A percentile compares a stretch with the other conserved stretches of the same genome.
These are phyloP conservation scores for Pygoscelis adeliae DNA, from an alignment of 2,113 vertebrate species.

Conservation along the genomic window DNA sequence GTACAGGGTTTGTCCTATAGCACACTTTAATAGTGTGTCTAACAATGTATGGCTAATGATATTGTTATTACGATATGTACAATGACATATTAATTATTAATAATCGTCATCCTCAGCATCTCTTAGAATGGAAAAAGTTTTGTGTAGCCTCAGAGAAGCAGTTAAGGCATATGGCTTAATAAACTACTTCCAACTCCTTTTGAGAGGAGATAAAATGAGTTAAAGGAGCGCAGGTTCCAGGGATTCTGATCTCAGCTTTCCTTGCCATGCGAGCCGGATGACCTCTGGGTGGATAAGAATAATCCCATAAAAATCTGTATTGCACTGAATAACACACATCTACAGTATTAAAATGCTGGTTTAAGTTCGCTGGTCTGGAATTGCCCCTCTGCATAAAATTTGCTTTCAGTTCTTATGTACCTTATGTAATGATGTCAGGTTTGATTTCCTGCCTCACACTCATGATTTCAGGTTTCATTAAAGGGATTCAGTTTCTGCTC, in stretches of 20 bases:
- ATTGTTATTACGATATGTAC: background rate
- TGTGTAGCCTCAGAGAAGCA: background rate
- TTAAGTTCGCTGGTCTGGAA: background rate
- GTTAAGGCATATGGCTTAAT: background rate
- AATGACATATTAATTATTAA: background rate
- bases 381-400: background rate
- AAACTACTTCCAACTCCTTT: background rate
- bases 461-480: conserved; percentile 39
- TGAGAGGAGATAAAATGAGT: background rate
- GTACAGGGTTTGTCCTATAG: background rate
- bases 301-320: background rate
- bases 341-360: background rate
- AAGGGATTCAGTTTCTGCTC: background rate
- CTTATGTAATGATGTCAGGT: conserved; percentile 3
- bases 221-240: background rate
- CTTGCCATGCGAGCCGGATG: background rate
- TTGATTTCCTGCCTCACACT: conserved; percentile 23
- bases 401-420: background rate
- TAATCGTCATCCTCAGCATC: background rate
- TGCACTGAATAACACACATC: background rate
- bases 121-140: background rate
- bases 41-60: background rate
- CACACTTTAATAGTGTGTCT: accelerated
- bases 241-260: background rate
- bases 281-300: background rate